These are phyloP conservation scores for Macrostomum cliftonense DNA, from an alignment of 2,888 invertebrate genomes.

Conservation along the genomic window DNA sequence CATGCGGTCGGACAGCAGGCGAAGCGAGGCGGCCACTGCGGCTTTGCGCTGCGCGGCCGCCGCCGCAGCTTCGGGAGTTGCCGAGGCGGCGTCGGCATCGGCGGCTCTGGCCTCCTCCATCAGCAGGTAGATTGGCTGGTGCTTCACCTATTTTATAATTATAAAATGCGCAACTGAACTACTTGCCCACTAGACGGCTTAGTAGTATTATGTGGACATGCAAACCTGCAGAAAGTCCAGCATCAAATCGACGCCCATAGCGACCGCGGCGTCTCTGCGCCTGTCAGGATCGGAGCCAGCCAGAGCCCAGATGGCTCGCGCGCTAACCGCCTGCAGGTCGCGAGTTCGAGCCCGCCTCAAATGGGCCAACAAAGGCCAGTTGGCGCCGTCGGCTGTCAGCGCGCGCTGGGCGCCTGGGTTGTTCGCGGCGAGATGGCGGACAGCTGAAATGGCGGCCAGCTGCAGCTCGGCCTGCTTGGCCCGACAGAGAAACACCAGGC, in stretches of 20 bases:
- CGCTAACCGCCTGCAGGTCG: conserved; percentile 25
- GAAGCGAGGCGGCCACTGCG: too few relatives aligned
- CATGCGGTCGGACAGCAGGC: too few relatives aligned
- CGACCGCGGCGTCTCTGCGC: conserved; percentile 24
- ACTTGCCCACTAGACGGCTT: too few relatives aligned
- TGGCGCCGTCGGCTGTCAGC: conserved; percentile 21
- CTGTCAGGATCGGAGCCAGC: conserved; percentile 27
- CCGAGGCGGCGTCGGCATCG: too few relatives aligned
- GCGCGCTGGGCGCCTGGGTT: conserved; percentile 24
- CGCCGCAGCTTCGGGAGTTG: too few relatives aligned
- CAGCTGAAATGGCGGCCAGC: conserved; percentile 26
- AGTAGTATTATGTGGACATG: too few relatives aligned
- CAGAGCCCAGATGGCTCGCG: conserved; percentile 30
- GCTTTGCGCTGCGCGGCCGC: too few relatives aligned
- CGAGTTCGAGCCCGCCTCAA: conserved; percentile 20
- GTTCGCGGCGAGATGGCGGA: conserved; percentile 24
- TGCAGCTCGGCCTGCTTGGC: conserved; percentile 19
- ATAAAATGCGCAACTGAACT: too few relatives aligned
- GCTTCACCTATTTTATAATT: too few relatives aligned
- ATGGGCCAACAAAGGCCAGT: conserved; percentile 26
- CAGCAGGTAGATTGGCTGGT: too few relatives aligned
- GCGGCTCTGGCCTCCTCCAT: too few relatives aligned
- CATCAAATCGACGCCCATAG: conserved; percentile 26
- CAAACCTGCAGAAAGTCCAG: conserved; percentile 25
- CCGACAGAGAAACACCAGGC: too few relatives aligned